Conservation (phyloP, 2,797 vertebrate genomes). For the Miichthys miiuy region DNA sequence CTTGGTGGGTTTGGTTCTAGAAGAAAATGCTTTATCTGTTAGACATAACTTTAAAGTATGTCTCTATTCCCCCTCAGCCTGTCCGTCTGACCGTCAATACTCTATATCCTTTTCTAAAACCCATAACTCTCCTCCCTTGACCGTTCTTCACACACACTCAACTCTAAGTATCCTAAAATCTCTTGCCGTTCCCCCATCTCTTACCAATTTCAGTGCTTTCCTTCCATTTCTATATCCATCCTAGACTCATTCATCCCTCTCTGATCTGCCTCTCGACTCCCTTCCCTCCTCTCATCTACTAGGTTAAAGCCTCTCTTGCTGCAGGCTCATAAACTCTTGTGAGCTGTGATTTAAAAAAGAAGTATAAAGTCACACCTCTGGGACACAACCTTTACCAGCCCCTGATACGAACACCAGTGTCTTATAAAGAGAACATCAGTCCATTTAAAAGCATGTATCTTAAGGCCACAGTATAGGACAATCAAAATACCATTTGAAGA, state of each 20-base stretch:
- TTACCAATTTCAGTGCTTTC: background rate
- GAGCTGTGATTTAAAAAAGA: conserved; percentile 2
- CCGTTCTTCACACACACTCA: conserved; percentile 8
- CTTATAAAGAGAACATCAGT: conserved; percentile 1
- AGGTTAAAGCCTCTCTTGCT: conserved; percentile 4
- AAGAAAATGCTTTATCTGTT: conserved; percentile 13
- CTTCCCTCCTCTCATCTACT: background rate
- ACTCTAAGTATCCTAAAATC: conserved; percentile 8
- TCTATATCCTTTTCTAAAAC: conserved; percentile 2
- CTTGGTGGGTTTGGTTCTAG: no score
- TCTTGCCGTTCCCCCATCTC: background rate
- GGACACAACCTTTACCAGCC: conserved; percentile 4
- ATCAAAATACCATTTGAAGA: background rate
- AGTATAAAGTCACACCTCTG: conserved; percentile 20
- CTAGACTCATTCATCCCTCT: conserved; percentile 15
- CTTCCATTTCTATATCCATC: conserved; percentile 3
- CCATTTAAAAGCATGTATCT: background rate
- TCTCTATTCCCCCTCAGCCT: background rate
- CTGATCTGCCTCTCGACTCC: conserved; percentile 5
- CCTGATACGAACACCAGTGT: background rate
- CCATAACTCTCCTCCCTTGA: background rate
- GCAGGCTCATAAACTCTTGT: conserved; percentile 3
- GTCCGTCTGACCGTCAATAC: background rate
- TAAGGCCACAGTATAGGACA: background rate
- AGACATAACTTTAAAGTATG: background rate